These are phyloP conservation scores for Limanda limanda DNA, from an alignment of 2,113 vertebrate genomes.

Conservation along the genomic window DNA sequence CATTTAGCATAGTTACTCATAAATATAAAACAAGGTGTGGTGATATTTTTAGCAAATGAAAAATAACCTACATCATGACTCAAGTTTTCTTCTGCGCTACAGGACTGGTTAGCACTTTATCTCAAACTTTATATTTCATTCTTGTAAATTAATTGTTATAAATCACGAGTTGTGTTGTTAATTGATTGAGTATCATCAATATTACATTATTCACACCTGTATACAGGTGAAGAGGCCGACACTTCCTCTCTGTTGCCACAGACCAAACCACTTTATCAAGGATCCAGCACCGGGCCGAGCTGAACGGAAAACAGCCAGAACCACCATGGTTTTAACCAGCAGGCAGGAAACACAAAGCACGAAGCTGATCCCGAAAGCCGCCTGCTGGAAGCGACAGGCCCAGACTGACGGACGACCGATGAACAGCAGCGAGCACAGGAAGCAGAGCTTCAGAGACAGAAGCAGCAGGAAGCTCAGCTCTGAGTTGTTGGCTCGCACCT, in stretches of 20 bases:
- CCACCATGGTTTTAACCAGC: slow-evolving; percentile 80
- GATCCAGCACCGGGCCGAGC: slow-evolving; percentile 63
- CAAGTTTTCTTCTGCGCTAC: too few species aligned
- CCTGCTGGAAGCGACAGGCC: slow-evolving; percentile 80
- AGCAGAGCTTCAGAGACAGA: slow-evolving; percentile 80
- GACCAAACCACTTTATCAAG: slow-evolving; percentile 77
- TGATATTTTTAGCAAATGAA: not conserved
- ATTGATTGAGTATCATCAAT: not conserved
- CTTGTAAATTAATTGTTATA: too few species aligned
- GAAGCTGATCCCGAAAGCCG: slow-evolving; percentile 81
- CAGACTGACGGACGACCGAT: slow-evolving; percentile 75
- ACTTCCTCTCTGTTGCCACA: slow-evolving; percentile 76
- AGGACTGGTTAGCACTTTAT: not conserved
- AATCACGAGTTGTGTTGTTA: not conserved
- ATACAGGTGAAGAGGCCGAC: slow-evolving; percentile 58
- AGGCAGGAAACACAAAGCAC: slow-evolving; percentile 80
- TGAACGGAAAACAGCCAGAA: slow-evolving; percentile 76
- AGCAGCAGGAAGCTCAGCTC: slow-evolving; percentile 83
- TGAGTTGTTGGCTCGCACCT: slow-evolving; percentile 82
- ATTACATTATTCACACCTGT: slow-evolving; percentile 40
- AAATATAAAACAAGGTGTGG: not conserved
- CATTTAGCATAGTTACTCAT: not conserved
- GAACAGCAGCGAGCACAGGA: slow-evolving; percentile 81
- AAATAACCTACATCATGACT: too few species aligned
- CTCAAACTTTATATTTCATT: too few species aligned